Conservation (phyloP, 2,888 invertebrate species). For the Caenorhabditis becei region DNA sequence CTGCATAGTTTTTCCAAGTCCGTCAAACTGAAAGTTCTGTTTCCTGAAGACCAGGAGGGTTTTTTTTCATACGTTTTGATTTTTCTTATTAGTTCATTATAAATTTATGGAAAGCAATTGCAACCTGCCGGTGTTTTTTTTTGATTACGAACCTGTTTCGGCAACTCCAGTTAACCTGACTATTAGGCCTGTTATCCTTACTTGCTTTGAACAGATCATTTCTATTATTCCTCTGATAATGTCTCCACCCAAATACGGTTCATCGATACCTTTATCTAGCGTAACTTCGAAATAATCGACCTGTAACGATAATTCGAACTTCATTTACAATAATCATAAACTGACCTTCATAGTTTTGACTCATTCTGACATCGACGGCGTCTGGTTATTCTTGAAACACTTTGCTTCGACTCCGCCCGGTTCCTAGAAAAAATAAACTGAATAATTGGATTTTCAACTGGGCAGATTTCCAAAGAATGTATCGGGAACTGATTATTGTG, state of each 20-base stretch:
- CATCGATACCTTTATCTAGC: constrained; percentile 72
- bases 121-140: too few species aligned
- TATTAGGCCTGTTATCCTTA: constrained; percentile 74
- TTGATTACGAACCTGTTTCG: constrained; percentile 52
- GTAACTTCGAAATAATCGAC: constrained; percentile 79
- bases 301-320: too few species aligned
- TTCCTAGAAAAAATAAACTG: not conserved
- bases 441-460: not conserved
- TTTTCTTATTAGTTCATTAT: too few species aligned
- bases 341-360: constrained; percentile 58
- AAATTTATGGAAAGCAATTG: too few species aligned
- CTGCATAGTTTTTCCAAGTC: too few species aligned
- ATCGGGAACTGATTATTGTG: not conserved
- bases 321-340: not conserved
- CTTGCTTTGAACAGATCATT: constrained; percentile 71
- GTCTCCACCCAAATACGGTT: constrained; percentile 76
- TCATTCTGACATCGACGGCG: constrained; percentile 57
- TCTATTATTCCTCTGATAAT: constrained; percentile 72
- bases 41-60: too few species aligned
- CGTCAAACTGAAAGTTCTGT: too few species aligned
- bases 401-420: constrained; percentile 3
- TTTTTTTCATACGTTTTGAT: too few species aligned
- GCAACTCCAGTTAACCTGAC: constrained; percentile 70
- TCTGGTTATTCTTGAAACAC: not conserved
- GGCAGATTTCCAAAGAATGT: not conserved